Base-by-base conservation (phyloP, 2,888 invertebrate genomes). In the Terebella lapidaria region DNA sequence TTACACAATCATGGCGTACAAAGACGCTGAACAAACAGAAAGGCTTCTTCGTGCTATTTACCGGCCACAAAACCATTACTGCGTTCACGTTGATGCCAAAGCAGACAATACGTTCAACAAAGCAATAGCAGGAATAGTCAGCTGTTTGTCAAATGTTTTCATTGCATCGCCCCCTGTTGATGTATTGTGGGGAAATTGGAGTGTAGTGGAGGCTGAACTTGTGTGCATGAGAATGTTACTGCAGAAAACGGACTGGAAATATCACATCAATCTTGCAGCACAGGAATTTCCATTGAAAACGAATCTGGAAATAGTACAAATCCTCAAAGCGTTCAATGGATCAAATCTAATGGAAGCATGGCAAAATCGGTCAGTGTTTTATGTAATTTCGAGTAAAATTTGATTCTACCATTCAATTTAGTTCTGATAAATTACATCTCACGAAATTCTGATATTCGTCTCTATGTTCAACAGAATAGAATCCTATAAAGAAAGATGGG, bases 261-360 rank as follows among this genome's bases (percentile, higher is more conserved):
- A 63, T 61, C 73, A 76, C 58, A 72, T 79, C 22, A 78, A 78
- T 56, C 66, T 76, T 18, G 71, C 75, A 0, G 76, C 74, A 1
- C 72, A 73, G 52, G 75, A 76, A 57, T 73, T 76, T 57, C 77
- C 77, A 42, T 58, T 75, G 28, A 74, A 71, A 58, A 77, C 76
- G 5, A 78, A 77, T 61, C 57, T 67, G 15, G 75, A 79, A 62
- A 62, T 79, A 22, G 74, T 76, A 3, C 60, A 68, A 58, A 74
- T 76, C 10, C 57, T 78, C n/a, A 70, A 71, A 55, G 46, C 67
- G 18, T 66, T 73, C 49, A 71, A 75, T 55, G 78, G 78, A 3
- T 67, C 72, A 2, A 79, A 78, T 49, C 54, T 60, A 24, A 22
- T 63, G n/a, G 59, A 63, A 42, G 60, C 52, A 10, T 5, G 22